phyloP scores from a whole-genome alignment of 2,113 vertebrate genomes.

The Nyctereutes procyonoides region DNA sequence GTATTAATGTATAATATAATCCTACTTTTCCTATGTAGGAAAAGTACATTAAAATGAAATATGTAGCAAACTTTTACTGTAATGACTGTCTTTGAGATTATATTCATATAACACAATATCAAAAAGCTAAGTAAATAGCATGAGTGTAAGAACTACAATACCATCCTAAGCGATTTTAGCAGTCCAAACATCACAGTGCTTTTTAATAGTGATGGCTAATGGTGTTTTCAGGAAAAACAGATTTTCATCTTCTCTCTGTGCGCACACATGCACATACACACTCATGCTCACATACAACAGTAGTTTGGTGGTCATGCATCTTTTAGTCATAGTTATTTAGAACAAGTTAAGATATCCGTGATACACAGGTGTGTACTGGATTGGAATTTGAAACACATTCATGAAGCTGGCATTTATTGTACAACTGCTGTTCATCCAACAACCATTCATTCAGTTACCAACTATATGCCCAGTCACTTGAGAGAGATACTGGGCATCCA shows the following conservation, averaged over 20 bases:
- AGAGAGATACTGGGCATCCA: neutral
- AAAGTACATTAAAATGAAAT: constrained; percentile 52
- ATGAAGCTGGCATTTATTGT: neutral
- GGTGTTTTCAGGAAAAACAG: neutral
- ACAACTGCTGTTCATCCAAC: neutral
- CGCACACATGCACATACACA: neutral
- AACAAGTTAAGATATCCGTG: neutral
- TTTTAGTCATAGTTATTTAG: neutral
- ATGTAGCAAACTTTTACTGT: neutral
- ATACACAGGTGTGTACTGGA: neutral
- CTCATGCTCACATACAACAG: neutral
- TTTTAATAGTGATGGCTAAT: neutral
- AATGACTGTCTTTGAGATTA: neutral
- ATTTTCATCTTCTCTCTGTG: neutral
- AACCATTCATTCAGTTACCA: neutral
- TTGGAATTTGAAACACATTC: constrained; percentile 1
- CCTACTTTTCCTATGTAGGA: neutral
- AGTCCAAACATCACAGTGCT: neutral
- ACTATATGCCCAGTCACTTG: neutral
- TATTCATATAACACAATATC: neutral
- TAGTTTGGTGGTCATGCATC: neutral
- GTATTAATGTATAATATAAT: neutral
- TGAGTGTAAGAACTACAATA: neutral
- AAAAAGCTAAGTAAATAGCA: constrained; percentile 21
- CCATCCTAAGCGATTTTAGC: neutral